These are phyloP conservation scores for Redunca redunca DNA, from an alignment of 2,113 vertebrate species.

Conservation along the genomic window DNA sequence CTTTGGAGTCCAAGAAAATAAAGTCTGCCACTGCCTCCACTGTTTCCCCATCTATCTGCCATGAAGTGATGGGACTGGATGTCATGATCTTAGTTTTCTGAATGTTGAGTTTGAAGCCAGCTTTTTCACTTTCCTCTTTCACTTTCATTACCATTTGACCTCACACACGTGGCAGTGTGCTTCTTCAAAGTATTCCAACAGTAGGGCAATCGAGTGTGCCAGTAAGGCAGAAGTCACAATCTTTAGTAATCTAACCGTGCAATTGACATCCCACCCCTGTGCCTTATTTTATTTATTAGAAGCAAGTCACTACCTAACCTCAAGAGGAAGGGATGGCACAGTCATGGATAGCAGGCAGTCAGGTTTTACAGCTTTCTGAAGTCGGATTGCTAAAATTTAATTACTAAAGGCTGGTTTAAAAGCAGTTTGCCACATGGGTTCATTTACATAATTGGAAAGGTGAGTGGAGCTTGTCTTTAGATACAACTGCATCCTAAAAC, in stretches of 20 bases:
- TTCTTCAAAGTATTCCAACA: background rate
- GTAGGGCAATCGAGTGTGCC: background rate
- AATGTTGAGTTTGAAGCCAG: background rate
- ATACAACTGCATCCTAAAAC: background rate
- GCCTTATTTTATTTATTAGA: background rate
- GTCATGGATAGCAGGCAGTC: background rate
- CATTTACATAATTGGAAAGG: background rate
- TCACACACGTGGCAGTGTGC: background rate
- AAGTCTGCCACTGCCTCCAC: background rate
- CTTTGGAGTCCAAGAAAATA: background rate
- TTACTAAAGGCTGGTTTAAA: background rate
- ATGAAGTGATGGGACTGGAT: background rate
- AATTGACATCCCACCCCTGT: background rate
- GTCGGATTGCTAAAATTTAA: background rate
- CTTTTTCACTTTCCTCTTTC: background rate
- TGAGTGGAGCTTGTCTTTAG: background rate
- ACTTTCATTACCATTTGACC: background rate
- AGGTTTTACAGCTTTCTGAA: background rate
- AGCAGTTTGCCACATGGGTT: background rate
- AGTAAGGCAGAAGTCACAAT: background rate
- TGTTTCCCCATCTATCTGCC: background rate
- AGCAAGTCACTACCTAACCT: background rate
- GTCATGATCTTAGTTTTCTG: background rate
- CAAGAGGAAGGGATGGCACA: background rate
- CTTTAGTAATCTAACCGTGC: background rate